Conservation (phyloP, 2,113 vertebrate genomes). For the Ceuthmochares aereus region DNA sequence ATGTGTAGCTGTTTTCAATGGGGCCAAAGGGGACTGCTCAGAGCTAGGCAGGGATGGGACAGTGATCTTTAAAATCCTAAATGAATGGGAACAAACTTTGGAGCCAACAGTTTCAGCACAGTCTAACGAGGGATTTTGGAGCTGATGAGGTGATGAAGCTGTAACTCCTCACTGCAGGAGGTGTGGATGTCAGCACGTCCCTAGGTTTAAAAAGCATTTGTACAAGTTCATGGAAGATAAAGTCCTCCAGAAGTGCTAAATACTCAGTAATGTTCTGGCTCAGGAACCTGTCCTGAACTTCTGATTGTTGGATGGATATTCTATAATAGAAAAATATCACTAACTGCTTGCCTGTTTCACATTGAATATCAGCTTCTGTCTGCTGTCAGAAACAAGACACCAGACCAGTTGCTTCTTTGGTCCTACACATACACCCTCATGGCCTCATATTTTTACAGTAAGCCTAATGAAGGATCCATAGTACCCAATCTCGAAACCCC, state of each 20-base stretch:
- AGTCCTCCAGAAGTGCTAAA: background rate
- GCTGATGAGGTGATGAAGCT: background rate
- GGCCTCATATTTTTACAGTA: background rate
- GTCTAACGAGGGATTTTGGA: accelerated
- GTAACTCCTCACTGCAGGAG: background rate
- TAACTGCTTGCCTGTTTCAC: background rate
- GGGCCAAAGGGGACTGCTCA: background rate
- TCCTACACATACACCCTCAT: background rate
- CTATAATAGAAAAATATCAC: background rate
- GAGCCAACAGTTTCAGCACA: background rate
- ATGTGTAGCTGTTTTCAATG: background rate
- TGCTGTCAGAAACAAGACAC: background rate
- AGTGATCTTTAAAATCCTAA: background rate
- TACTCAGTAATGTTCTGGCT: background rate
- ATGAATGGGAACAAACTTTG: background rate
- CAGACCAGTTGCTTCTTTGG: background rate
- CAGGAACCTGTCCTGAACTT: background rate
- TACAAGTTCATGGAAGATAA: background rate
- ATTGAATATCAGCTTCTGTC: background rate
- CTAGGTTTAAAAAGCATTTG: background rate
- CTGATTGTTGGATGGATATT: background rate
- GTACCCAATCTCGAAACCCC: background rate
- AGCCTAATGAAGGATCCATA: background rate
- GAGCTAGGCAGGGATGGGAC: background rate
- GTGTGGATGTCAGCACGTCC: background rate